Evolutionary conservation across 1,140 invertebrate genomes (phyloP).

Genomic region (Ceratosolen fusciceps): DNA sequence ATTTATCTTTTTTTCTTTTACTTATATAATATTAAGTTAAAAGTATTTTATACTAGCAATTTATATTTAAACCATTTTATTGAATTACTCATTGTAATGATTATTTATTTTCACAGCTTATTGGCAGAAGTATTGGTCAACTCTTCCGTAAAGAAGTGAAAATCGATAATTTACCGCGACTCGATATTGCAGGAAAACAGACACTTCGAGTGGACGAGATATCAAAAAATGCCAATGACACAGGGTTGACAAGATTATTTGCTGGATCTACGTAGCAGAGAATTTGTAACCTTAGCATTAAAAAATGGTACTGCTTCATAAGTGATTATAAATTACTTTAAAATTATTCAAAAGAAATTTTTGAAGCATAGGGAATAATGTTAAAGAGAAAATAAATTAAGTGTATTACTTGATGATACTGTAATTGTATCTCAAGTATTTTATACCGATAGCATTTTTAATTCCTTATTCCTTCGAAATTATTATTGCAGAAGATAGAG

Average conservation of each 20-base stretch:
- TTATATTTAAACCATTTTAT: too few species aligned
- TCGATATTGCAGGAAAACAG: slow-evolving; percentile 74
- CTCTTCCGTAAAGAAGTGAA: slow-evolving; percentile 88
- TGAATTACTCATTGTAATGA: not conserved
- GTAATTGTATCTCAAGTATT: slow-evolving; percentile 26
- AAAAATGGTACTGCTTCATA: slow-evolving; percentile 61
- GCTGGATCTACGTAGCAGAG: slow-evolving; percentile 68
- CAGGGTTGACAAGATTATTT: slow-evolving; percentile 72
- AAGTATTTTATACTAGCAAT: too few species aligned
- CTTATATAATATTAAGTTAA: too few species aligned
- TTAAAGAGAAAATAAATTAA: slow-evolving; percentile 12
- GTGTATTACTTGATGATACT: slow-evolving; percentile 14
- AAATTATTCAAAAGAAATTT: slow-evolving; percentile 29
- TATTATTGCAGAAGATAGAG: slow-evolving; percentile 31
- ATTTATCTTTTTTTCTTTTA: too few species aligned
- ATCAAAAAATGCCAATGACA: slow-evolving; percentile 66
- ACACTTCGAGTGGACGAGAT: slow-evolving; percentile 68
- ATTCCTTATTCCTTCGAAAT: slow-evolving; percentile 42
- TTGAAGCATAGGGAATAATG: slow-evolving; percentile 24
- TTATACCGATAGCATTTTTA: not conserved
- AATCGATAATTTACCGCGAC: slow-evolving; percentile 83
- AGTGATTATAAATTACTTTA: slow-evolving; percentile 57
- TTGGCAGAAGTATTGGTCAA: slow-evolving; percentile 86
- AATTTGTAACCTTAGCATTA: slow-evolving; percentile 51
- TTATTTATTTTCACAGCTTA: slow-evolving; percentile 73